Conservation (phyloP, 2,113 vertebrate genomes). For the Petaurus breviceps region DNA sequence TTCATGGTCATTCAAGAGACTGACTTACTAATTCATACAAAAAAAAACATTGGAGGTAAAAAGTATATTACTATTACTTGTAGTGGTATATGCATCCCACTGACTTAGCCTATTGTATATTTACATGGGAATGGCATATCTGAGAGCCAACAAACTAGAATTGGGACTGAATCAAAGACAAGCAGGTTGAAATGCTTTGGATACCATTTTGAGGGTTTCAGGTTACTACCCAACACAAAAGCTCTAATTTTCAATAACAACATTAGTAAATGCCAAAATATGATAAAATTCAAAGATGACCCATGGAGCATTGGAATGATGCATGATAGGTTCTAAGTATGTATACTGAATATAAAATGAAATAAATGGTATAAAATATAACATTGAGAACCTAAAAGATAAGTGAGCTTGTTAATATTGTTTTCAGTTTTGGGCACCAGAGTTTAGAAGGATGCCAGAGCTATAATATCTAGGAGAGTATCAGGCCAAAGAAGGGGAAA, state of each 20-base stretch:
- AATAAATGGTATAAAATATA: neutral
- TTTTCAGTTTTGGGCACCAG: neutral
- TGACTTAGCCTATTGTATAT: neutral
- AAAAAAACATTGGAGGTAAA: neutral
- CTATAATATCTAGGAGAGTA: neutral
- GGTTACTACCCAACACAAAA: neutral
- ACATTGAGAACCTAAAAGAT: neutral
- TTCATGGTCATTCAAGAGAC: neutral
- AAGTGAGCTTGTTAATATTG: neutral
- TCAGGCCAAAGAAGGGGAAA: neutral
- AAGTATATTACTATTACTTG: neutral
- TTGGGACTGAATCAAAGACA: neutral
- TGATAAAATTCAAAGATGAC: neutral
- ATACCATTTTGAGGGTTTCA: neutral
- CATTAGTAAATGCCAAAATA: neutral
- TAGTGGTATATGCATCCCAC: neutral
- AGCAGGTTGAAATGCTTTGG: neutral
- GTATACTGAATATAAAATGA: neutral
- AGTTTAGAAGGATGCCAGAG: neutral
- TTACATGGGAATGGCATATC: neutral
- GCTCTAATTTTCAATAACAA: neutral
- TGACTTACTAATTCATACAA: neutral
- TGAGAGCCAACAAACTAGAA: neutral
- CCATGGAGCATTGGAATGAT: neutral
- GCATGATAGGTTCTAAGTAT: neutral